Evolutionary conservation across 2,113 vertebrate genomes (phyloP), one percentile per base, ranked within the genome.

Genomic region (Scomber colias): DNA sequence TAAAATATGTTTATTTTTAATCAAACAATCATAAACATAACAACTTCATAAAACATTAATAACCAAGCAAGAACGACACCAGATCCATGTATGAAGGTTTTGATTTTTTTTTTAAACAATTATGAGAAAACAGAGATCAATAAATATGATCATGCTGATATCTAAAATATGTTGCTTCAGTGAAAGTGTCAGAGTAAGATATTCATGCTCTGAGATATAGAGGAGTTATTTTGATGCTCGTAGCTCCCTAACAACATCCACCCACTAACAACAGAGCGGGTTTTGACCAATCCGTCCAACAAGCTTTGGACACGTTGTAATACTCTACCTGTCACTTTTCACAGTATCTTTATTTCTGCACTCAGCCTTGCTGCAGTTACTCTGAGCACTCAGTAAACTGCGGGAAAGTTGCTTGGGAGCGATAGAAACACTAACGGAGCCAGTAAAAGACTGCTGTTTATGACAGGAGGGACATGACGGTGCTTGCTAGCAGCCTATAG

Each of bases 401-500:
- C 72, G 46, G 89, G 89, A 82, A 86, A 85, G 87, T 86, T 90
- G 68, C 87, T 77, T 79, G 85, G 89, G 86, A 88, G 86, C 62
- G 75, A 90, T 84, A 80, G 84, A 82, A 89, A 83, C 44, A 78
- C 83, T 71, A 75, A 77, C 70, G 79, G 70, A 84, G 81, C 69
- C 82, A 77, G 71, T 86, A 88, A 90, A 85, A 65, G 45, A n/a
- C 83, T 48, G 87, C 89, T 87, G 89, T 84, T 91, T 87, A 76
- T 90, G 89, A 83, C 81, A 54, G 85, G 74, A 59, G 77, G 83
- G 82, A 78, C 72, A 61, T 48, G 89, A 69, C 73, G 70, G 83
- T 57, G 75, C 31, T 5, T 5, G 81, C 75, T 79, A 31, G 77
- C 61, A 64, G 85, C 78, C 88, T 84, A 84, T 86, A 81, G 80